Evolutionary conservation across 2,888 invertebrate species (phyloP).

Genomic region (Ptychoptera albimana): DNA sequence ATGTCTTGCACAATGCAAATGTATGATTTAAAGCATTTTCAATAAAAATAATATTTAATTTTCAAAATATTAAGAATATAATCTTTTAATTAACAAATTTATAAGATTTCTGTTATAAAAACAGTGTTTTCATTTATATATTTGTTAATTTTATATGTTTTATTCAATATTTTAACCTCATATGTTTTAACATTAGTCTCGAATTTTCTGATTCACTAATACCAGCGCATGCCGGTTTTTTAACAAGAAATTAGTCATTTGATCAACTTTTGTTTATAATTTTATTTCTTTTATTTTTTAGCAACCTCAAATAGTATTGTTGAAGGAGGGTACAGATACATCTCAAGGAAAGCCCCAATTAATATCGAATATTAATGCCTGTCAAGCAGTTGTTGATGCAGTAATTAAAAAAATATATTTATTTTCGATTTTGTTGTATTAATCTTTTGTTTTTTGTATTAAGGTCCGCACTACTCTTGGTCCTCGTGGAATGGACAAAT

Average conservation of each 20-base stretch:
- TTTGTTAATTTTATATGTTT: not conserved
- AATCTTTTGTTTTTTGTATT: constrained; percentile 6
- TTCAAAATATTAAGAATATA: not conserved
- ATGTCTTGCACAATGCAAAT: too few species aligned
- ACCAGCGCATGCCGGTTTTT: not conserved
- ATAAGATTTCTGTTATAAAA: not conserved
- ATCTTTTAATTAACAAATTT: not conserved
- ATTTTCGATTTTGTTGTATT: not conserved
- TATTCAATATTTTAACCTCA: not conserved
- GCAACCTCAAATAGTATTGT: constrained; percentile 95
- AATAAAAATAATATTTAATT: too few species aligned
- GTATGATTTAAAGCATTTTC: too few species aligned
- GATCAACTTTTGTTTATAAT: not conserved
- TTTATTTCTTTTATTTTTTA: constrained; percentile 30
- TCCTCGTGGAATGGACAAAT: constrained; percentile 97
- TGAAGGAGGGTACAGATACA: constrained; percentile 96
- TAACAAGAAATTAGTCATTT: not conserved
- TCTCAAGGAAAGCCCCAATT: constrained; percentile 93
- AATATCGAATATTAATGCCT: constrained; percentile 94
- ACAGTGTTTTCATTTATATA: not conserved
- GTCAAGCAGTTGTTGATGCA: constrained; percentile 87
- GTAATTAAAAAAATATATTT: constrained; percentile 33
- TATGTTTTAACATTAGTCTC: not conserved
- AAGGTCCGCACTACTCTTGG: constrained; percentile 86
- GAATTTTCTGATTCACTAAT: not conserved